A percentile compares a stretch with the other conserved stretches of the same genome.
These are phyloP conservation scores for Stichodactyla helianthus DNA, from an alignment of 64 coral and sea anemone species.

Conservation along the genomic window DNA sequence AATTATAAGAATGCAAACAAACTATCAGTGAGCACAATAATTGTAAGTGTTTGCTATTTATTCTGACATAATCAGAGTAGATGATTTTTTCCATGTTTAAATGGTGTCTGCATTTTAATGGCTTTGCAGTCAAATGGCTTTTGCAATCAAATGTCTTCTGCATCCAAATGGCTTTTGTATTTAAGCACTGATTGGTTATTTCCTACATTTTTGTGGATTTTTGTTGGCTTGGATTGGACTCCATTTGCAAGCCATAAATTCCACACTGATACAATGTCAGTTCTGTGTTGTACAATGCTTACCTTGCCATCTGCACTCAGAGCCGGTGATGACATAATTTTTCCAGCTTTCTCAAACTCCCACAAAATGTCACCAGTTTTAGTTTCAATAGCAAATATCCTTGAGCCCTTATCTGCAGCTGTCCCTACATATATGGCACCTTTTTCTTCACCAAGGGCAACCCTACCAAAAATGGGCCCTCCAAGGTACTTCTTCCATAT, in stretches of 20 bases:
- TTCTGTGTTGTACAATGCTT: neutral
- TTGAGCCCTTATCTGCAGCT: slow-evolving; percentile 35
- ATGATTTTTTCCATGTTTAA: neutral
- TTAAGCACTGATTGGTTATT: neutral
- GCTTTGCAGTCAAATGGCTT: neutral
- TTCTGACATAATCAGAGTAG: too few species aligned
- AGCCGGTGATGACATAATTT: slow-evolving; percentile 54
- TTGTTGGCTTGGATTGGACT: too few species aligned
- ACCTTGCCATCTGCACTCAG: slow-evolving; percentile 40
- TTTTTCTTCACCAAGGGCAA: slow-evolving; percentile 54
- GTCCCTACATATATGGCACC: slow-evolving; percentile 48
- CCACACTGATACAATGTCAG: neutral
- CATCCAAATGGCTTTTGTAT: neutral
- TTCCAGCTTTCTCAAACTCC: slow-evolving; percentile 62
- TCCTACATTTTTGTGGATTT: too few species aligned
- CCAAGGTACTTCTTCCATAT: slow-evolving; percentile 55
- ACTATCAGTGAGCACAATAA: too few species aligned
- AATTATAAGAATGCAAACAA: neutral
- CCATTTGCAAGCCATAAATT: too few species aligned
- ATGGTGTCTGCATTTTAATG: neutral
- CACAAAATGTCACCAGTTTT: slow-evolving; percentile 52
- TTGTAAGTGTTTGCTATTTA: too few species aligned
- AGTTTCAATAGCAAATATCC: slow-evolving; percentile 39
- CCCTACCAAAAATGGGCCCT: slow-evolving; percentile 56
- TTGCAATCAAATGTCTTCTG: neutral